Base-by-base conservation (phyloP, 2,797 vertebrate species). In the Dromococcyx pavoninus region DNA sequence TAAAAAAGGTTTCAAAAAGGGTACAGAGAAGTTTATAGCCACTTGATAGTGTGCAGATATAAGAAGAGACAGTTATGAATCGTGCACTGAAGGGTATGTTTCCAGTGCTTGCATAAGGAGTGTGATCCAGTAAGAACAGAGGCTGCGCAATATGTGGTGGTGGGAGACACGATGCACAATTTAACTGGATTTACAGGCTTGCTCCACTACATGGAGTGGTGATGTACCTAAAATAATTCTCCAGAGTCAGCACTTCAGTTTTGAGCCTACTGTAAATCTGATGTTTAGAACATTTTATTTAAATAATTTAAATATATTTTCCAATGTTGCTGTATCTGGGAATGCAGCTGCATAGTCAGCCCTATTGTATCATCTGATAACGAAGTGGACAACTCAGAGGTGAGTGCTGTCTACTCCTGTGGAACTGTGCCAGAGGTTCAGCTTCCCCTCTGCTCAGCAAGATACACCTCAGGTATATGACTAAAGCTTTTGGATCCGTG, bases 81-180 rank as follows among this genome's bases (percentile, higher is more conserved):
- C 65, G 46, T 69, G 37, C 30, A 15, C 21, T 61, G 32, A 80
- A 72, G n/a, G 24, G 17, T 69, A 1, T 7, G 8, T 74, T 94
- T 80, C 61, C 24, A 33, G 37, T 12, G 6, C 67, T 83, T 88
- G 10, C 43, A 1, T 46, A 53, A 60, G 21, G 35, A 74, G 18
- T 28, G 37, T 65, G 61, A 28, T 83, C 37, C 4, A 1, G 16
- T 54, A 32, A 37, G 64, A 67, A 51, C 50, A 39, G 44, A 71
- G 65, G 4, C 39, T 80, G 22, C 0, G 0, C n/a, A 22, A 9
- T 43, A 32, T 2, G 6, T 35, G 18, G 10, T 57, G 32, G 8
- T 70, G 19, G 72, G 48, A 89, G 44, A 44, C 5, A 14, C 2
- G 6, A 10, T 54, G 30, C 30, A 23, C 11, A 46, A 22, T 53